These are phyloP conservation scores for Syrphus vitripennis DNA, from an alignment of 2,888 invertebrate genomes.

Conservation along the genomic window DNA sequence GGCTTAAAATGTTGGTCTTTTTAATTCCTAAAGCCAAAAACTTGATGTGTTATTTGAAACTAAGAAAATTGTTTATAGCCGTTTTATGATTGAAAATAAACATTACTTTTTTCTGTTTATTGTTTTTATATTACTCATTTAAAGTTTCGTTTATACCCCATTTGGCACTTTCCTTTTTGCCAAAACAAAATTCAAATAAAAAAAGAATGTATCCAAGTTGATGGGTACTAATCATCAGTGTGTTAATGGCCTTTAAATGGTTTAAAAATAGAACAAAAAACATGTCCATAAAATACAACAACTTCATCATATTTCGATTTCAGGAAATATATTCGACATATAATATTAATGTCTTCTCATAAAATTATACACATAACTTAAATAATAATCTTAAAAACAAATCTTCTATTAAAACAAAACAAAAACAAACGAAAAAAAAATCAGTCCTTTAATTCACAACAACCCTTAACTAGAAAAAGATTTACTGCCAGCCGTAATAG, in stretches of 20 bases:
- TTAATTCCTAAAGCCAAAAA: no score
- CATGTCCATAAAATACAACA: neutral
- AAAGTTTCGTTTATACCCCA: neutral
- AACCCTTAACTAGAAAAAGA: slow-evolving; percentile 48
- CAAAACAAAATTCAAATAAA: neutral
- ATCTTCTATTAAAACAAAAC: neutral
- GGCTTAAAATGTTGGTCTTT: no score
- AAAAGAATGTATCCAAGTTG: neutral
- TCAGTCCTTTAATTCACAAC: neutral
- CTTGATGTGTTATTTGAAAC: neutral
- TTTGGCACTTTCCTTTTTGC: neutral
- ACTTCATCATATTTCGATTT: neutral
- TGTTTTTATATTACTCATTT: neutral
- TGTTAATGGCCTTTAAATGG: neutral
- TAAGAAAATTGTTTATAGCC: neutral
- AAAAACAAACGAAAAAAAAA: neutral
- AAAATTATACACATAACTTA: neutral
- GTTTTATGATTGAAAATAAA: neutral
- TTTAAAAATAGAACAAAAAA: neutral
- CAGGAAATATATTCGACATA: neutral
- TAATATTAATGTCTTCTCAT: slow-evolving; percentile 10
- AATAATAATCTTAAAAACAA: neutral
- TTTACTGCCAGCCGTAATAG: slow-evolving; percentile 49
- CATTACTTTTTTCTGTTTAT: neutral
- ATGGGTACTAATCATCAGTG: neutral